Percentiles rank a stretch among this genome's conserved stretches.
phyloP scores from a whole-genome alignment of 2,113 vertebrate genomes.

The Cottus gobio region DNA sequence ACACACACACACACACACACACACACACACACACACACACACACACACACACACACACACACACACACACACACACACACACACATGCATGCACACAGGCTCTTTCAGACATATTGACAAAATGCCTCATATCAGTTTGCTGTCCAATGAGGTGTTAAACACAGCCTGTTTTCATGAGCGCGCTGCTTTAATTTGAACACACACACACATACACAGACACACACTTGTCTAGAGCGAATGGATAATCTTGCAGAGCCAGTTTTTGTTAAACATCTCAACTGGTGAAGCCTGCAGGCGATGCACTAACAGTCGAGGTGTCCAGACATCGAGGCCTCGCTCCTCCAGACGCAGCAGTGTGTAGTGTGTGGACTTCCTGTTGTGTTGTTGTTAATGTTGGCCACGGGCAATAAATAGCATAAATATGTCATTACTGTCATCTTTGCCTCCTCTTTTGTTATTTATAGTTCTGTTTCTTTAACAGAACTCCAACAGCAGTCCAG shows the following conservation, averaged over 20 bases:
- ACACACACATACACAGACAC: too few species aligned
- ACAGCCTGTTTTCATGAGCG: too few species aligned
- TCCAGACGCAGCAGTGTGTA: not conserved
- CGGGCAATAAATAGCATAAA: not conserved
- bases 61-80: too few species aligned
- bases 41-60: too few species aligned
- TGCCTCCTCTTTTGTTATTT: not conserved
- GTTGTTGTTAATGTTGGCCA: not conserved
- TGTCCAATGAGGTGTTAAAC: too few species aligned
- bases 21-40: not conserved
- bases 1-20: not conserved
- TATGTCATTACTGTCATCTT: not conserved
- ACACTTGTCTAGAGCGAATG: not conserved
- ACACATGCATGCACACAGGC: too few species aligned
- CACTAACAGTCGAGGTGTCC: not conserved
- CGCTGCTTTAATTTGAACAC: too few species aligned
- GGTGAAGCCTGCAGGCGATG: not conserved
- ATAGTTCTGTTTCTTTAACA: not conserved
- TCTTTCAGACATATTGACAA: too few species aligned
- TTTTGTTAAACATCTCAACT: slow-evolving; percentile 27
- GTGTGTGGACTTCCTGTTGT: not conserved
- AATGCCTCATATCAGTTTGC: too few species aligned
- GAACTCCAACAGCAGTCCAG: not conserved
- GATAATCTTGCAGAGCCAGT: slow-evolving; percentile 44
- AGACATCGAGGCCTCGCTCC: not conserved